These are phyloP conservation scores for Scolopax mira DNA, from an alignment of 2,113 vertebrate species.

Conservation along the genomic window DNA sequence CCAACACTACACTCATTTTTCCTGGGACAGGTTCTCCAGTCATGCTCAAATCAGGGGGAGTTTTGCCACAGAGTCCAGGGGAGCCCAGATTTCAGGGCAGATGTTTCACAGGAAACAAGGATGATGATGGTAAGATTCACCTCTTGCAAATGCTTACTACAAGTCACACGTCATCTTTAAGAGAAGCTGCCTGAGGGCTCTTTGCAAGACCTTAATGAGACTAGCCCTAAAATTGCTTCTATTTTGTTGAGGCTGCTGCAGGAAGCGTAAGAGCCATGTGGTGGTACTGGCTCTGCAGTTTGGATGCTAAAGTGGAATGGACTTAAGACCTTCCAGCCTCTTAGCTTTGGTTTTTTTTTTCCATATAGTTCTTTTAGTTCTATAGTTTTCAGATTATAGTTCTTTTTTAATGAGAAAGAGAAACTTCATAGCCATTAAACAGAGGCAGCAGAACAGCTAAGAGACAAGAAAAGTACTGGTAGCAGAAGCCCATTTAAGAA, in stretches of 20 bases:
- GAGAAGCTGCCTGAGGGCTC: not conserved
- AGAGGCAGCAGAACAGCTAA: not conserved
- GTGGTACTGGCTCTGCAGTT: not conserved
- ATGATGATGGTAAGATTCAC: not conserved
- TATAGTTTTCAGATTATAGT: too few species aligned
- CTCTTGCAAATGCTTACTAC: not conserved
- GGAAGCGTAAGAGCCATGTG: rapidly evolving
- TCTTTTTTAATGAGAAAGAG: not conserved
- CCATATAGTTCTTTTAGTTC: too few species aligned
- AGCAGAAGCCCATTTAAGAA: not conserved
- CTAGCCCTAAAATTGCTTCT: not conserved
- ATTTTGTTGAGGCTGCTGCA: not conserved
- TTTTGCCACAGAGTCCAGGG: rapidly evolving
- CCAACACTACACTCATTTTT: rapidly evolving
- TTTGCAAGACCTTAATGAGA: not conserved
- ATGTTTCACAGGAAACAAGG: not conserved
- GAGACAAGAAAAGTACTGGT: not conserved
- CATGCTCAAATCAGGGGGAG: not conserved
- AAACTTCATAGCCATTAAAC: not conserved
- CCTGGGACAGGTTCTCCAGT: not conserved
- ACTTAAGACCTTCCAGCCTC: not conserved
- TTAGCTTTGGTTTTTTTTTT: not conserved
- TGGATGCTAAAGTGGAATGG: not conserved
- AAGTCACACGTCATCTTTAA: not conserved
- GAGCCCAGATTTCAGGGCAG: not conserved